Evolutionary conservation across 2,113 vertebrate species (phyloP), one percentile per base, ranked within the genome.

Genomic region (Podarcis cretensis): DNA sequence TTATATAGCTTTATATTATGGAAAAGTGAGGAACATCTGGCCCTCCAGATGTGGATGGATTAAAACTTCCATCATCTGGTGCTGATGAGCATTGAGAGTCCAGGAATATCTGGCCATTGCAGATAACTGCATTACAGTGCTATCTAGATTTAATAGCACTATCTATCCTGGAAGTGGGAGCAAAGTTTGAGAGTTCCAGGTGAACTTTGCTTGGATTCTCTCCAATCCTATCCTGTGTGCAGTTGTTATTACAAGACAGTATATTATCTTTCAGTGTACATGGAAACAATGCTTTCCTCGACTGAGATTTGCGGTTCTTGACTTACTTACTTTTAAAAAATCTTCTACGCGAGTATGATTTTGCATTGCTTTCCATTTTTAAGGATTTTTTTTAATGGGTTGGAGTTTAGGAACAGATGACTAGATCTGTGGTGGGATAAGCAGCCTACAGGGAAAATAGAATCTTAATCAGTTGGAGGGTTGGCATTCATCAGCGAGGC

Each of bases 351-450:
- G 5, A 32, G 32, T 73, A 13, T 73, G n/a, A 16, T 73, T 73
- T 73, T 73, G 71, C 30, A 30, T 32, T 12, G 30, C 16, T n/a
- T 73, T 73, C n/a, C 32, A 5, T 73, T 73, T 27, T 71, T n/a
- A 30, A 68, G 32, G 68, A 48, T 43, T 27, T 59, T 83, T 48
- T 54, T 54, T 2, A 85, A 30, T 23, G 37, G 30, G 25, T 25
- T 65, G 63, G 37, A 76, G 6, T 84, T 77, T 59, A 85, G 63
- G 32, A 37, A 40, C 1, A 27, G 65, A 89, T 87, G 23, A 37
- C 30, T 1, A 27, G 65, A 89, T 87, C 90, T 92, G 65, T 79
- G 59, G 89, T 84, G 85, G 82, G 83, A 30, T 43, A 23, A 65
- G 13, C 16, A 43, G 27, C 14, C 48, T 37, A 2, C 27, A 35